A percentile compares a stretch with the other conserved stretches of the same genome.
Evolutionary conservation across 1,140 invertebrate genomes (phyloP).

Genomic region (Antheraea mylitta): DNA sequence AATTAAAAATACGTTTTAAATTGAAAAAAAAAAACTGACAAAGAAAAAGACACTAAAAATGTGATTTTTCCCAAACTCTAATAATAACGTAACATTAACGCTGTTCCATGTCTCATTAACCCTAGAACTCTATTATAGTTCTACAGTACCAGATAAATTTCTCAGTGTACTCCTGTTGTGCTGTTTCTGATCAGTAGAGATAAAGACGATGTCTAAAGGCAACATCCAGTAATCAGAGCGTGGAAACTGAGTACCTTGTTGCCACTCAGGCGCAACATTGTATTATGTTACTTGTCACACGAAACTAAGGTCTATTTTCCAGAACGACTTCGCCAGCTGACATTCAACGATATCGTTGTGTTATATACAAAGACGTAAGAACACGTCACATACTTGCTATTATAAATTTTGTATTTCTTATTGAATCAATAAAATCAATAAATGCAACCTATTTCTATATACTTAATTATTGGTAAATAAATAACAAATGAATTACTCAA

Average conservation of each 20-base stretch:
- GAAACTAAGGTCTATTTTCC: slow-evolving; percentile 11
- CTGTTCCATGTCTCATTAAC: too few relatives aligned
- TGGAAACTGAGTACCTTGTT: slow-evolving; percentile 73
- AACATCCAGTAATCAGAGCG: slow-evolving; percentile 78
- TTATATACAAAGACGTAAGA: slow-evolving; percentile 14
- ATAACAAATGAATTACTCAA: not conserved
- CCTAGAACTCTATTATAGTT: not conserved
- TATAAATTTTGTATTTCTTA: not conserved
- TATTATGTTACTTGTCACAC: slow-evolving; percentile 36
- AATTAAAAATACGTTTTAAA: too few relatives aligned
- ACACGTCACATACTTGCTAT: slow-evolving; percentile 3
- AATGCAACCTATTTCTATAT: too few relatives aligned
- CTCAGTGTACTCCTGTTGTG: slow-evolving; percentile 30
- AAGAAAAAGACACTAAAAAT: too few relatives aligned
- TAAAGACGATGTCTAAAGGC: slow-evolving; percentile 74
- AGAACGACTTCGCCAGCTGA: not conserved
- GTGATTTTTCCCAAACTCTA: too few relatives aligned
- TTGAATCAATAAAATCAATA: slow-evolving; percentile 5
- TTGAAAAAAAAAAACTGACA: too few relatives aligned
- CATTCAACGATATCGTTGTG: slow-evolving; percentile 1
- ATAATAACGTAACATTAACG: too few relatives aligned
- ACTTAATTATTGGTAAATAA: not conserved
- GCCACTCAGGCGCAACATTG: slow-evolving; percentile 35
- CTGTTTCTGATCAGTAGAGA: slow-evolving; percentile 70
- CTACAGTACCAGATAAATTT: slow-evolving; percentile 26